phyloP scores from a whole-genome alignment of 2,888 invertebrate genomes.

The Scaptomyza polygonia region DNA sequence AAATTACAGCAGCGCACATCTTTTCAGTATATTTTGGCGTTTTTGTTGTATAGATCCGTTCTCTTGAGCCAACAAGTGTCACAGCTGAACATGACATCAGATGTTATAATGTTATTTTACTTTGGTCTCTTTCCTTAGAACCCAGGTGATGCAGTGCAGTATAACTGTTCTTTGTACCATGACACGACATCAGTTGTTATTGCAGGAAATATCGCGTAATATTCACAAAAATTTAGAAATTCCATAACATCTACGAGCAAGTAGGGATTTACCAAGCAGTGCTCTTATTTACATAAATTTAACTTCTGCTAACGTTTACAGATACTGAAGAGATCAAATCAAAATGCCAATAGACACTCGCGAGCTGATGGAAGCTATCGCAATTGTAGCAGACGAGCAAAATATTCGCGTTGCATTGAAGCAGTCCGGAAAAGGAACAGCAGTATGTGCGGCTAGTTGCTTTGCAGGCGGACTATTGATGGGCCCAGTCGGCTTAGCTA shows the following conservation, averaged over 20 bases:
- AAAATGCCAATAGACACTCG: conserved; percentile 82
- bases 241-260: neutral
- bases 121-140: conserved; percentile 17
- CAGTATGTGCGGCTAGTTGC: conserved; percentile 80
- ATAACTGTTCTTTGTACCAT: conserved; percentile 38
- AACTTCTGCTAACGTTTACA: neutral
- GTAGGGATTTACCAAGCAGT: neutral
- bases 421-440: conserved; percentile 80
- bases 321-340: neutral
- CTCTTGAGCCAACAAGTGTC: conserved; percentile 8
- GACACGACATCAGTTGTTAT: conserved; percentile 14
- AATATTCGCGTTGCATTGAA: conserved; percentile 81
- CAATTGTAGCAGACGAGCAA: conserved; percentile 81
- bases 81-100: neutral
- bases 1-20: neutral
- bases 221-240: neutral
- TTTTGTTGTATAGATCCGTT: conserved; percentile 6
- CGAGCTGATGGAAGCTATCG: conserved; percentile 82
- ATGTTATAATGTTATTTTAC: neutral
- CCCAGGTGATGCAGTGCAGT: neutral
- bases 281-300: neutral
- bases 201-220: neutral
- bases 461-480: conserved; percentile 82
- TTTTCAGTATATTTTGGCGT: conserved; percentile 11
- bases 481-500: conserved; percentile 82